These are phyloP conservation scores for Diloba caeruleocephala DNA, from an alignment of 2,888 invertebrate genomes.

Conservation along the genomic window DNA sequence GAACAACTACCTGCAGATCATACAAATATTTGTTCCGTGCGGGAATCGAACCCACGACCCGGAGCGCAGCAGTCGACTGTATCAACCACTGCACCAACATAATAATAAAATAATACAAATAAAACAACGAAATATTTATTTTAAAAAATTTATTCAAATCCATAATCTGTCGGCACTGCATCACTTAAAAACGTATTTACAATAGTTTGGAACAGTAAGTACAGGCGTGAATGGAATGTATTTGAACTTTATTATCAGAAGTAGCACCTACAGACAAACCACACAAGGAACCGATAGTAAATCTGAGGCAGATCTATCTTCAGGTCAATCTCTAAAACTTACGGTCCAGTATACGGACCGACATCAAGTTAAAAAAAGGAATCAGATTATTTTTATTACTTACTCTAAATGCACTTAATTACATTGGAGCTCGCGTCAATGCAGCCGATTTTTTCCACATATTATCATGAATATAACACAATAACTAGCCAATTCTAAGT, in stretches of 20 bases:
- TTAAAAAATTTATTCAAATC: constrained; percentile 87
- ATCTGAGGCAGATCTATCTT: constrained; percentile 31
- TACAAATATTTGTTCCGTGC: too few relatives aligned
- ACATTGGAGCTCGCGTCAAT: constrained; percentile 34
- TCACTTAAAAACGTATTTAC: constrained; percentile 81
- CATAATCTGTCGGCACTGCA: constrained; percentile 78
- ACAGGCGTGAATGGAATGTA: constrained; percentile 69
- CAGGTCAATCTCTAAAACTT: constrained; percentile 32
- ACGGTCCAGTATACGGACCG: constrained; percentile 20
- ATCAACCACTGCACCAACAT: too few relatives aligned
- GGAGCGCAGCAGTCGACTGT: too few relatives aligned
- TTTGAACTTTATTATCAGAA: constrained; percentile 38
- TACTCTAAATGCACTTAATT: constrained; percentile 36
- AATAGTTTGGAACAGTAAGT: constrained; percentile 79
- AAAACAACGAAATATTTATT: constrained; percentile 36
- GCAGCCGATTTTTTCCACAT: constrained; percentile 37
- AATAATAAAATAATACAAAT: neutral
- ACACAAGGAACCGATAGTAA: constrained; percentile 15
- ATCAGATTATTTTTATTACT: neutral
- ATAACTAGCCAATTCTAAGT: constrained; percentile 77
- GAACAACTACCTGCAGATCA: too few relatives aligned
- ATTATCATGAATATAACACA: constrained; percentile 63
- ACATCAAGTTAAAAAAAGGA: neutral
- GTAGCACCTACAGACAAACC: constrained; percentile 31
- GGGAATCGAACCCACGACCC: too few relatives aligned